phyloP scores from a whole-genome alignment of 1,140 invertebrate species.

The Melitaea cinxia region DNA sequence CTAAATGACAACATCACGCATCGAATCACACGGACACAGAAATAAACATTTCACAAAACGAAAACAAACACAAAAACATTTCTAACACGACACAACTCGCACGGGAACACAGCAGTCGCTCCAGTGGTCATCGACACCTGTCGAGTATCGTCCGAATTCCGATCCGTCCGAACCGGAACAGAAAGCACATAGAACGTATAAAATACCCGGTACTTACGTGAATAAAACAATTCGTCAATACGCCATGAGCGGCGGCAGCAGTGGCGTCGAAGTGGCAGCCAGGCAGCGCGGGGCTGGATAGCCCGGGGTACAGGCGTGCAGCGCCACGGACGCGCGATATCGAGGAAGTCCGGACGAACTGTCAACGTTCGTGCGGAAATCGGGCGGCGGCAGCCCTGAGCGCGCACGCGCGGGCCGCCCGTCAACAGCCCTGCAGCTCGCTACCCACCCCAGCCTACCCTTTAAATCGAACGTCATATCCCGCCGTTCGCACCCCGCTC shows the following conservation, averaged over 20 bases:
- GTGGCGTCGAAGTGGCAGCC: slow-evolving; percentile 51
- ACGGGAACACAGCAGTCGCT: slow-evolving; percentile 14
- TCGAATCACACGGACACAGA: slow-evolving; percentile 18
- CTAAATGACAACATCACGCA: background rate
- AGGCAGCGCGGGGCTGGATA: slow-evolving; percentile 49
- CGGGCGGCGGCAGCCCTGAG: slow-evolving; percentile 60
- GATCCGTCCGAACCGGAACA: slow-evolving; percentile 14
- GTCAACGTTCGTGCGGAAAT: slow-evolving; percentile 72
- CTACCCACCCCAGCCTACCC: slow-evolving; percentile 62
- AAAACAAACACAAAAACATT: slow-evolving; percentile 37
- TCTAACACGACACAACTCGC: slow-evolving; percentile 28
- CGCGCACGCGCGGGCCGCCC: slow-evolving; percentile 74
- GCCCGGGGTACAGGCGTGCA: slow-evolving; percentile 49
- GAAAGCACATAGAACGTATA: slow-evolving; percentile 18
- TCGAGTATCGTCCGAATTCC: slow-evolving; percentile 6
- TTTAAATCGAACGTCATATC: slow-evolving; percentile 81
- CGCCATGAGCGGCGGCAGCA: slow-evolving; percentile 60
- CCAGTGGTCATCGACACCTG: background rate
- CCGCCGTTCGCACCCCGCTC: slow-evolving; percentile 61
- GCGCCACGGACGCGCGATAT: slow-evolving; percentile 79
- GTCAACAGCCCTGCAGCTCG: slow-evolving; percentile 78
- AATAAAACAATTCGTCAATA: slow-evolving; percentile 51
- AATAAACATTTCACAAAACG: slow-evolving; percentile 31
- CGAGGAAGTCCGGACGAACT: slow-evolving; percentile 79
- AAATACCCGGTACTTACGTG: slow-evolving; percentile 57